Conservation (phyloP, 2,113 vertebrate species). For the Eulemur rufifrons region DNA sequence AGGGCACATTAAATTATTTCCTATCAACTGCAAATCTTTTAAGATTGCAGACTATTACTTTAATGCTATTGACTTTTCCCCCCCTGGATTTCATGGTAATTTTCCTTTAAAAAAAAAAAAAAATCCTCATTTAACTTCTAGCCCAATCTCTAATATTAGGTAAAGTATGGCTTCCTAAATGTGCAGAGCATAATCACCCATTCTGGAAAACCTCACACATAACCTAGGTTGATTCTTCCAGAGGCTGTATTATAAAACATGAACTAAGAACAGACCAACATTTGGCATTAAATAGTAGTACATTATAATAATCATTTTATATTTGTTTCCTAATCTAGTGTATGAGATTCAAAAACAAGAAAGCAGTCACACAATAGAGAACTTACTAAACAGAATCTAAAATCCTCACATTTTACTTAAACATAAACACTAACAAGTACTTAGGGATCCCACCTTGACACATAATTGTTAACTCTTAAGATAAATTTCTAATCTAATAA, state of each 20-base stretch:
- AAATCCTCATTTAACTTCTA: neutral
- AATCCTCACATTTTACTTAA: slow-evolving; percentile 11
- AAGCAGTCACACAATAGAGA: neutral
- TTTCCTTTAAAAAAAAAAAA: neutral
- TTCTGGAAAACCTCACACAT: neutral
- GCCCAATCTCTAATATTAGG: neutral
- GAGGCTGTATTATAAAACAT: neutral
- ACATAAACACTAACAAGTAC: neutral
- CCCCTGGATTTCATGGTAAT: neutral
- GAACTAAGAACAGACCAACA: neutral
- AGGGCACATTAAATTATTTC: slow-evolving; percentile 60
- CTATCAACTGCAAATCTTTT: slow-evolving; percentile 50
- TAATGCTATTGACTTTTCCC: neutral
- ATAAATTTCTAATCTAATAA: neutral
- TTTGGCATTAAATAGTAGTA: neutral
- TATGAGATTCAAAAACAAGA: neutral
- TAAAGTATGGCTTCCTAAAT: neutral
- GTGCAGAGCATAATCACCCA: neutral
- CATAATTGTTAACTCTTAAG: neutral
- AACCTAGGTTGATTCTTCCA: neutral
- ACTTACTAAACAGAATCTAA: slow-evolving; percentile 8
- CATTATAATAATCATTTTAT: neutral
- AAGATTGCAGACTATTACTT: slow-evolving; percentile 22
- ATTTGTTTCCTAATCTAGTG: neutral
- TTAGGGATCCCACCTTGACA: neutral